phyloP scores from a whole-genome alignment of 2,113 vertebrate species.

The Scartelaos histophorus region DNA sequence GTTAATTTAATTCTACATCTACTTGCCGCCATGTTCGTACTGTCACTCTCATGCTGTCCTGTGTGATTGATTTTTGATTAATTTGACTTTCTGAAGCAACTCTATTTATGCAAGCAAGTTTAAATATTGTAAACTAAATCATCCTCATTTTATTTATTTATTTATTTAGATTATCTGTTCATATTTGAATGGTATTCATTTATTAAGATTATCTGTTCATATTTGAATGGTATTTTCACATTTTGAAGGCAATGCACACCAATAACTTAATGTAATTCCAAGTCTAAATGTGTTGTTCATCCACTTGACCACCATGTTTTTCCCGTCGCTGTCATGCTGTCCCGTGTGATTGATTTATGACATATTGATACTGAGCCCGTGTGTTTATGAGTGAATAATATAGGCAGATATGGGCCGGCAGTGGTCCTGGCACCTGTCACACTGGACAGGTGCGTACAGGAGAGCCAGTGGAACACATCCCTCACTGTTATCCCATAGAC shows the following conservation, averaged over 20 bases:
- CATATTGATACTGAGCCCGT: not conserved
- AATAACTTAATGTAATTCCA: no score
- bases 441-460: not conserved
- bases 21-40: not conserved
- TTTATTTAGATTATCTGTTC: no score
- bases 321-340: not conserved
- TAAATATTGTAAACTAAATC: no score
- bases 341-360: not conserved
- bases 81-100: no score
- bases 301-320: not conserved
- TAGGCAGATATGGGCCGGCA: not conserved
- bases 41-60: not conserved
- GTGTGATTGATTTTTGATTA: not conserved
- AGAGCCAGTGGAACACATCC: not conserved
- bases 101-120: no score
- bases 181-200: no score
- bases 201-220: no score
- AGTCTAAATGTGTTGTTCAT: no score
- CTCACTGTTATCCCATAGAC: constrained; percentile 1
- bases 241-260: no score
- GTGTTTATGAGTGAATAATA: not conserved
- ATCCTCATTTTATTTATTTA: no score
- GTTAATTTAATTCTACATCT: no score
- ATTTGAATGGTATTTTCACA: no score
- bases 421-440: not conserved